These are phyloP conservation scores for Periophthalmodon schlosseri DNA, from an alignment of 2,113 vertebrate genomes.

Conservation along the genomic window DNA sequence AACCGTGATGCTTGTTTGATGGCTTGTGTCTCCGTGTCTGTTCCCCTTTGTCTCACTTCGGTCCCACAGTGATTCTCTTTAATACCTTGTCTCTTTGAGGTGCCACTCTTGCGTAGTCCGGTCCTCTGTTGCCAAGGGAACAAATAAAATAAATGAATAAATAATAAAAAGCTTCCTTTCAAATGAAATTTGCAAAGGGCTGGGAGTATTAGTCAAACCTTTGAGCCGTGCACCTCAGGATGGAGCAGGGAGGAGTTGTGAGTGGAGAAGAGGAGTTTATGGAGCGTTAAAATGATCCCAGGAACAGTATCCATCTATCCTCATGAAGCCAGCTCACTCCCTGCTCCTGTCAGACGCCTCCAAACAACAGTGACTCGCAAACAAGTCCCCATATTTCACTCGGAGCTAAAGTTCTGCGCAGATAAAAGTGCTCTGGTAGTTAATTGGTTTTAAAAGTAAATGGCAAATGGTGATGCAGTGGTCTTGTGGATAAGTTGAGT, in stretches of 20 bases:
- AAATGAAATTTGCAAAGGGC: conserved; percentile 46
- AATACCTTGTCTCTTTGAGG: conserved; percentile 34
- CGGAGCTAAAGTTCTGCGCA: not conserved
- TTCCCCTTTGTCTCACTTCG: conserved; percentile 13
- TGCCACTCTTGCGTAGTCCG: conserved; percentile 35
- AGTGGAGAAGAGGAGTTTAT: conserved; percentile 39
- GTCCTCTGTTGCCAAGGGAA: conserved; percentile 13
- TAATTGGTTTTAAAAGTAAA: not conserved
- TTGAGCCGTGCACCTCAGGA: conserved; percentile 53
- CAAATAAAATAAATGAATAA: not conserved
- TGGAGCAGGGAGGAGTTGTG: conserved; percentile 33
- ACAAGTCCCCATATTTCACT: not conserved
- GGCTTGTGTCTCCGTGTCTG: conserved; percentile 6
- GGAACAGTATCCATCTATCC: conserved; percentile 49
- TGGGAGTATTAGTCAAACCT: conserved; percentile 57
- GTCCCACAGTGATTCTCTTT: conserved; percentile 37
- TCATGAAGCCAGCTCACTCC: conserved; percentile 31
- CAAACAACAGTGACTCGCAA: not conserved
- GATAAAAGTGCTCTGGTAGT: not conserved
- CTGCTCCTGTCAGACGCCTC: not conserved
- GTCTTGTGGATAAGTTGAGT: not conserved
- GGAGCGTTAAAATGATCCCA: conserved; percentile 51
- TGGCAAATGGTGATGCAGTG: not conserved
- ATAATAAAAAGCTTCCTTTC: conserved; percentile 12
- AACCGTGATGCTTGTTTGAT: not conserved